These are phyloP conservation scores for Siderastrea siderea DNA, from an alignment of 92 coral and sea anemone species.

Conservation along the genomic window DNA sequence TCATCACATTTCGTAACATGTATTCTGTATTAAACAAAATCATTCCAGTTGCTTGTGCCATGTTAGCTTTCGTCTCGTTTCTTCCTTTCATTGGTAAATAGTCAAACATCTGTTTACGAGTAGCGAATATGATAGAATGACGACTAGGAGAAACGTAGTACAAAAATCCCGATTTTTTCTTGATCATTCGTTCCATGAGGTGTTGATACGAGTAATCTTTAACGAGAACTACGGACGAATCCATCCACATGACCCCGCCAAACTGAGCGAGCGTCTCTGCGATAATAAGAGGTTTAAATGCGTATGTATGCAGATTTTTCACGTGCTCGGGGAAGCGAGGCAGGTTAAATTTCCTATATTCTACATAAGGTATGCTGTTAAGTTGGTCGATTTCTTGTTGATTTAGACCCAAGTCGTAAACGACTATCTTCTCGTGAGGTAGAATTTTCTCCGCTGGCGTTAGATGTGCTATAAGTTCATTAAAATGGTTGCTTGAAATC, in stretches of 20 bases:
- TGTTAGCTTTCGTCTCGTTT: not conserved
- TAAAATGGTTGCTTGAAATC: slow-evolving; percentile 2
- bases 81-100: not conserved
- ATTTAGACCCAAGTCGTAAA: too few relatives aligned
- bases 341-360: too few relatives aligned
- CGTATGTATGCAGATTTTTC: not conserved
- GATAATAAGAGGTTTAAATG: not conserved
- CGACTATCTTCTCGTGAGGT: not conserved
- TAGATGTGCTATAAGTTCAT: not conserved
- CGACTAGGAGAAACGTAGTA: too few relatives aligned
- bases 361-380: not conserved
- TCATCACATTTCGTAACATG: not conserved
- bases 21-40: not conserved
- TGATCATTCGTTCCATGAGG: not conserved
- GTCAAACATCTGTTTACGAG: not conserved
- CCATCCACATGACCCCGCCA: slow-evolving; percentile 17
- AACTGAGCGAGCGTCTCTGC: not conserved
- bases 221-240: not conserved
- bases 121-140: slow-evolving; percentile 3
- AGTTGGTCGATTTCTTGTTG: not conserved
- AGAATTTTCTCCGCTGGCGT: not conserved
- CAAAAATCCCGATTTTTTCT: too few relatives aligned
- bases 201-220: not conserved
- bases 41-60: not conserved
- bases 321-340: not conserved